A percentile compares a stretch with the other conserved stretches of the same genome.
phyloP scores from a whole-genome alignment of 2,888 invertebrate genomes.

The Neria commutata region DNA sequence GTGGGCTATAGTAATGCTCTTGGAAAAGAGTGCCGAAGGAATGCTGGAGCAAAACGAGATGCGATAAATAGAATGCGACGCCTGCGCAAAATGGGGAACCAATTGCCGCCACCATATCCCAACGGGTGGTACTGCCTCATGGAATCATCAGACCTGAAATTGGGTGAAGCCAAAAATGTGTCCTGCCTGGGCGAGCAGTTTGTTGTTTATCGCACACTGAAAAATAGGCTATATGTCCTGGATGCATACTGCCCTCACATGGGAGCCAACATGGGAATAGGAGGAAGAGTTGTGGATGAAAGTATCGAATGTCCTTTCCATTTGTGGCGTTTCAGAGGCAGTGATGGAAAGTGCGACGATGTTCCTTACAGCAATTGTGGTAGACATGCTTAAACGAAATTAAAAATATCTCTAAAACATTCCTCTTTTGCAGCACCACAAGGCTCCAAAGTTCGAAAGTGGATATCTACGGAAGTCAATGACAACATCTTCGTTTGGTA shows the following conservation, averaged over 20 bases:
- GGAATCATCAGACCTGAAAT: constrained; percentile 70
- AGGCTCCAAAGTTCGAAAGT: constrained; percentile 72
- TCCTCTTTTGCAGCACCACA: constrained; percentile 67
- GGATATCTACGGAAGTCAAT: constrained; percentile 73
- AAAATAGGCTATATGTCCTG: constrained; percentile 70
- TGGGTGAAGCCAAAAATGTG: constrained; percentile 67
- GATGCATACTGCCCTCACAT: constrained; percentile 91
- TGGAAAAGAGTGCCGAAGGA: constrained; percentile 22
- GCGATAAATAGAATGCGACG: constrained; percentile 63
- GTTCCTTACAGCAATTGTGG: constrained; percentile 75
- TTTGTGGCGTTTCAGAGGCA: constrained; percentile 80
- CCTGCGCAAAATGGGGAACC: constrained; percentile 66
- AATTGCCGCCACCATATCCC: constrained; percentile 82
- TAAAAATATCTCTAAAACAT: background rate
- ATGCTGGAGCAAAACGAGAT: constrained; percentile 35
- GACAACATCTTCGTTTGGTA: constrained; percentile 83
- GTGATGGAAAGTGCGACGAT: constrained; percentile 73
- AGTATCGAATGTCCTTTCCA: constrained; percentile 91
- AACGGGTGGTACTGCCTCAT: constrained; percentile 87
- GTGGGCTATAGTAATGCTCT: constrained; percentile 34
- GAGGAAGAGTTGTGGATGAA: constrained; percentile 76
- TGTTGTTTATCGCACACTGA: constrained; percentile 72
- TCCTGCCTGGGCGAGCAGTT: constrained; percentile 75
- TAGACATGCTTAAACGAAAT: constrained; percentile 11
- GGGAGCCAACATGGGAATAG: constrained; percentile 84